Evolutionary conservation across 2,113 vertebrate species (phyloP).

Genomic region (Spea bombifrons): DNA sequence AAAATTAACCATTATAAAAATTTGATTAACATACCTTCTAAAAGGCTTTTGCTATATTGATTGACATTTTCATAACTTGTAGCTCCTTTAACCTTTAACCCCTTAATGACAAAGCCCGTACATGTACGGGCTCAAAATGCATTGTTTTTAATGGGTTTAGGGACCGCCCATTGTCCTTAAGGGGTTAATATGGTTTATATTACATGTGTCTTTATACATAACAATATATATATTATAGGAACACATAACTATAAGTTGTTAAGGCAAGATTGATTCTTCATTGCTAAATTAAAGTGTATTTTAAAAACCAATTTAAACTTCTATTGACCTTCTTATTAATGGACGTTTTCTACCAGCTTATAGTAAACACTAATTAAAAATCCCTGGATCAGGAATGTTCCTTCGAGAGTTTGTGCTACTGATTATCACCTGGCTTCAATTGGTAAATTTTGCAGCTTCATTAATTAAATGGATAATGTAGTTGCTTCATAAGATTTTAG

Average conservation of each 20-base stretch:
- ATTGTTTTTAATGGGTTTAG: too few relatives aligned
- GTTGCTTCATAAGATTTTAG: conserved; percentile 17
- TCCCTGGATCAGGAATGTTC: conserved; percentile 18
- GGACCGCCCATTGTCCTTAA: too few relatives aligned
- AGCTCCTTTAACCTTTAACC: too few relatives aligned
- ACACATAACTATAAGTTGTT: background rate
- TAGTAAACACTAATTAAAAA: conserved; percentile 25
- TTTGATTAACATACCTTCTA: too few relatives aligned
- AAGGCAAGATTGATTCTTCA: background rate
- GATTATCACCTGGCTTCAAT: conserved; percentile 32
- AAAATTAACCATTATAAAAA: too few relatives aligned
- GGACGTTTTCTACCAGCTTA: conserved; percentile 19
- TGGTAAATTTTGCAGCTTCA: conserved; percentile 42
- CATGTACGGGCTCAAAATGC: too few relatives aligned
- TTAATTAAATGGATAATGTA: conserved; percentile 37
- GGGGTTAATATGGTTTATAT: too few relatives aligned
- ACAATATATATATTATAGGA: too few relatives aligned
- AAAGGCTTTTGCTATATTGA: too few relatives aligned
- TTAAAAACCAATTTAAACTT: conserved; percentile 25
- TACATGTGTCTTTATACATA: too few relatives aligned
- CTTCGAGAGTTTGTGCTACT: conserved; percentile 11
- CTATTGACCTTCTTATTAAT: conserved; percentile 44
- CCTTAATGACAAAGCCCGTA: too few relatives aligned
- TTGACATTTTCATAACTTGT: too few relatives aligned
- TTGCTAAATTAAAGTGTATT: background rate